Base-by-base conservation (phyloP, 1,140 invertebrate genomes). In the Ptiloglossa arizonensis region DNA sequence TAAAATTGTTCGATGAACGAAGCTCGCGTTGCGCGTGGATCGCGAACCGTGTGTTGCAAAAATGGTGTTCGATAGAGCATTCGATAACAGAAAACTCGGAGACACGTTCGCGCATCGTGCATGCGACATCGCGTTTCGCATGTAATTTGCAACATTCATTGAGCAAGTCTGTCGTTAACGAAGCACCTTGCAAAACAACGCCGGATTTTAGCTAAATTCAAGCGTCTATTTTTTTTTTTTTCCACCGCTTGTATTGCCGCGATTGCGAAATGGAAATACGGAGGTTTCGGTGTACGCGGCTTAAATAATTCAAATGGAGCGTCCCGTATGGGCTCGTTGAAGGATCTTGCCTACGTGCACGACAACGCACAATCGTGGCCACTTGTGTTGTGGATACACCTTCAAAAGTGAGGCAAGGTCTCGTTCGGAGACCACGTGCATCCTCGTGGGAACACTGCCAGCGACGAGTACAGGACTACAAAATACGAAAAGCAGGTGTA, bases 281-380 rank as follows among this genome's bases (percentile, higher is more conserved):
- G 54, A 72, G 56, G 81, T 44, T 70, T 82, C 64, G 80, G 11
- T 32, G 62, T 32, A 84, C 81, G 77, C 48, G 32, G 75, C 29
- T 87, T 84, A 81, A 87, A 87, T 87, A 87, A 87, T 87, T 87
- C 83, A 87, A 79, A 69, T 50, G 67, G 13, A 11, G 24, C 64
- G 24, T 63, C 62, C 59, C 72, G 72, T 71, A 72, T 80, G 4
- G 46, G 13, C 38, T 66, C 41, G 54, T 32, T 32, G n/a, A 57
- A 56, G 22, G 46, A 71, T 56, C 74, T 13, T 62, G 74, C 11
- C 22, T 80, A 81, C 71, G 67, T 80, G 73, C 59, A 38, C 11
- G 24, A 8, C 17, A 1, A 38, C 29, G 9, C 48, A 56, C 50
- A n/a, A 29, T 27, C n/a, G 29, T 38, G 15, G 17, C 5, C 5